Evolutionary conservation across 2,888 invertebrate genomes (phyloP), one percentile per base, ranked within the genome.

Genomic region (Leptura quadrifasciata): DNA sequence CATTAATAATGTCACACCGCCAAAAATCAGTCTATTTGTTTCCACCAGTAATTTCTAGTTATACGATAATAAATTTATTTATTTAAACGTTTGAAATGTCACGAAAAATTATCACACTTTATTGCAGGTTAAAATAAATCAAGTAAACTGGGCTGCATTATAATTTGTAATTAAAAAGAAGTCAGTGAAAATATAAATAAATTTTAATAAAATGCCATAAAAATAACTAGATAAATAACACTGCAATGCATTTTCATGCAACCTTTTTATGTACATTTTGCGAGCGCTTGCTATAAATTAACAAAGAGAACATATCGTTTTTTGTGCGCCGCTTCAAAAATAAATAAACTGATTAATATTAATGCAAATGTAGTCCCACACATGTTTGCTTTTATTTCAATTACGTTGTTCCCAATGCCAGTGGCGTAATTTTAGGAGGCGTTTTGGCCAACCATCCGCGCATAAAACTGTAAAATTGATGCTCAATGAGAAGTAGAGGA

Each of bases 191-290:
- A 35, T 61, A 61, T 61, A 61, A 35, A 61, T 61, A 61, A 61
- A 61, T 61, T 61, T 61, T 61, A 61, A 61, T 61, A 35, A 35
- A 61, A 61, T 31, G 61, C 61, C 61, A 61, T 35, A 61, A 61
- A 31, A 31, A 61, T 61, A 17, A 24, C 18, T 18, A 47, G 27
- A 67, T 67, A 67, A 67, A 67, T 67, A 21, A 47, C 47, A 47
- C 39, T 15, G 67, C 21, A 12, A 67, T 67, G 55, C 52, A 67
- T 55, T 55, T 55, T 8, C 67, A 61, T 61, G 61, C 61, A n/a
- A 18, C 10, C 20, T 55, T 55, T 55, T 55, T 55, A 55, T 55
- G 39, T 10, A 39, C 15, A 39, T 39, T 39, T 39, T 15, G 39
- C 39, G 39, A 39, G 15, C 39, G 39, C 39, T 39, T 39, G 15